These are phyloP conservation scores for Drosophila kanapiae DNA, from an alignment of 1,140 invertebrate genomes.

Conservation along the genomic window DNA sequence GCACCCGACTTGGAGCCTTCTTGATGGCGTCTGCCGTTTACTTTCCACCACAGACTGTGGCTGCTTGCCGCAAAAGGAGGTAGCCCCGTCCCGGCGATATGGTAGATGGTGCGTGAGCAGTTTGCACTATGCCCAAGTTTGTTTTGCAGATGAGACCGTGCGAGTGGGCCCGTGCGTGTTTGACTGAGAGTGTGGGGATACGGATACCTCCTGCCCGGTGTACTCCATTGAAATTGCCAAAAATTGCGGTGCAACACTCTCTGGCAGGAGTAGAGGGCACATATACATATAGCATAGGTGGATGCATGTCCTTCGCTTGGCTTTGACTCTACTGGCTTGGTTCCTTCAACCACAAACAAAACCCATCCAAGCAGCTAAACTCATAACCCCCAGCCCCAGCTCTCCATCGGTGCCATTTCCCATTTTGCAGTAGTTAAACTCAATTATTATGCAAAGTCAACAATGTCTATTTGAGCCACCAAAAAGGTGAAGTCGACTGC, in stretches of 20 bases:
- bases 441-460: slow-evolving; percentile 83
- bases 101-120: slow-evolving; percentile 60
- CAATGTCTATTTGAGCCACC: slow-evolving; percentile 78
- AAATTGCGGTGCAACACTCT: slow-evolving; percentile 66
- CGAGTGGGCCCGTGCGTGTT: slow-evolving; percentile 29
- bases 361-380: slow-evolving; percentile 77
- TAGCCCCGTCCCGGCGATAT: slow-evolving; percentile 9
- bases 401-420: slow-evolving; percentile 17
- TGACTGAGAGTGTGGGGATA: slow-evolving; percentile 7
- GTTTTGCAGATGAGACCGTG: slow-evolving; percentile 60
- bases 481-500: slow-evolving; percentile 59
- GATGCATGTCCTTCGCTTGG: slow-evolving; percentile 60
- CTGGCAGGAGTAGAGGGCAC: neutral
- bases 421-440: slow-evolving; percentile 79
- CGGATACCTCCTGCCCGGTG: slow-evolving; percentile 5
- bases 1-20: slow-evolving; percentile 36
- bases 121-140: slow-evolving; percentile 55
- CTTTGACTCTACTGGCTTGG: slow-evolving; percentile 57
- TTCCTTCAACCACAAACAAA: slow-evolving; percentile 72
- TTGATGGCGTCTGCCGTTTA: slow-evolving; percentile 46
- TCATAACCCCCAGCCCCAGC: slow-evolving; percentile 24
- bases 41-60: slow-evolving; percentile 56
- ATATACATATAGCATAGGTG: slow-evolving; percentile 20
- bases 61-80: slow-evolving; percentile 42
- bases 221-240: slow-evolving; percentile 67